These are phyloP conservation scores for Pachyramphus minor DNA, from an alignment of 2,113 vertebrate species.

Conservation along the genomic window DNA sequence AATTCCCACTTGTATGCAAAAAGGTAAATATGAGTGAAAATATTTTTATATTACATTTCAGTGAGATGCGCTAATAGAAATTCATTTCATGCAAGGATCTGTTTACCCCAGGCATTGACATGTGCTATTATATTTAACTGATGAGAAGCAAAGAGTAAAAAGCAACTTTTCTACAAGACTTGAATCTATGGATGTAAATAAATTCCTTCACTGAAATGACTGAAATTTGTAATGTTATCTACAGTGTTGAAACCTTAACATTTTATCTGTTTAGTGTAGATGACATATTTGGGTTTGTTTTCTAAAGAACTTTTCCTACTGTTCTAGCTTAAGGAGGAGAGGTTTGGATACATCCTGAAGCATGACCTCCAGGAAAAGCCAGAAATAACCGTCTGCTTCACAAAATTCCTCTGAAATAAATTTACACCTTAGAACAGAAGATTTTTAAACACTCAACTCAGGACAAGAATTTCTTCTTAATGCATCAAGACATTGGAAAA, in stretches of 20 bases:
- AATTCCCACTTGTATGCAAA: background rate
- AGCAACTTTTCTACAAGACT: background rate
- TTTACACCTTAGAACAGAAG: background rate
- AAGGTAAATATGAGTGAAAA: background rate
- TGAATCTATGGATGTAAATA: background rate
- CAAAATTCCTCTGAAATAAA: background rate
- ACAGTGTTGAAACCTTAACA: background rate
- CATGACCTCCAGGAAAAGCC: background rate
- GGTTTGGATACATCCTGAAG: background rate
- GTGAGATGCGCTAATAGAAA: background rate
- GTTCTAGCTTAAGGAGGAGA: background rate
- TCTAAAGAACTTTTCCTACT: background rate
- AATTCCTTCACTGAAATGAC: background rate
- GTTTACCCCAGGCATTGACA: background rate
- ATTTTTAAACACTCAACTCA: background rate
- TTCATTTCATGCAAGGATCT: background rate
- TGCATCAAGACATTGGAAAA: background rate
- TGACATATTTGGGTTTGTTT: background rate
- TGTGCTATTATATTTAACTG: background rate
- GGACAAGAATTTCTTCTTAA: background rate
- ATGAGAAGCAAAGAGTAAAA: background rate
- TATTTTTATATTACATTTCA: background rate
- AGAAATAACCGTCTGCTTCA: background rate
- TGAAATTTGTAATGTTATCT: background rate
- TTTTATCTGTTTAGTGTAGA: background rate